Base-by-base conservation (phyloP, 1,140 invertebrate genomes). In the Bombus sylvicola region DNA sequence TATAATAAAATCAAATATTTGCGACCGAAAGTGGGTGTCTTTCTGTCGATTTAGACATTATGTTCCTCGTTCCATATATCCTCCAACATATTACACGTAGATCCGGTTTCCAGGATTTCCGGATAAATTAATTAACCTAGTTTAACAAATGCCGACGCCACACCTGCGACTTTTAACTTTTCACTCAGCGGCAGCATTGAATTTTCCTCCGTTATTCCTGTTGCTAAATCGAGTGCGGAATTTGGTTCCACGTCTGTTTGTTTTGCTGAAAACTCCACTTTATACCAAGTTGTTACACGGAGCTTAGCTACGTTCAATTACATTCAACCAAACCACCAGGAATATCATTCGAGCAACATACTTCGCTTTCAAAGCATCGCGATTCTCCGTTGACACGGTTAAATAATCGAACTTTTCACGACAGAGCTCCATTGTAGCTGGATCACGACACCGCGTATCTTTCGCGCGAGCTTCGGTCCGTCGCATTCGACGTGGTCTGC, bases 131-230 rank as follows among this genome's bases (percentile, higher is more conserved):
- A 74, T 74, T 74, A 74, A 74, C 41, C n/a, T 10, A 74, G 41
- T 74, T 53, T 74, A 43, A 47, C 72, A 39, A 74, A 66, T n/a
- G n/a, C n/a, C n/a, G 64, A 66, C 64, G n/a, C 12, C n/a, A n/a
- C n/a, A 31, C 34, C 66, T 34, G 18, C 10, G 34, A 37, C 18
- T 37, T 10, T 37, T 22, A 69, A 34, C 37, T 69, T 69, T 69
- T 37, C 68, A 25, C 18, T 22, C 9, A 69, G 2, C 34, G n/a
- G 34, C 22, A 25, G 66, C 47, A 22, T 53, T 22, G 47, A 53
- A 53, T 53, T 53, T 53, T 53, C 47, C 47, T 22, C 47, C 18
- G 18, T 69, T 31, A 53, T 37, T 69, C 66, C 18, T 9, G 66
- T 69, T 3, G 66, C 31, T 37, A 69, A 69, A 69, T 69, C 34